Conservation (phyloP, 2,113 vertebrate genomes). For the Fulmarus glacialis region DNA sequence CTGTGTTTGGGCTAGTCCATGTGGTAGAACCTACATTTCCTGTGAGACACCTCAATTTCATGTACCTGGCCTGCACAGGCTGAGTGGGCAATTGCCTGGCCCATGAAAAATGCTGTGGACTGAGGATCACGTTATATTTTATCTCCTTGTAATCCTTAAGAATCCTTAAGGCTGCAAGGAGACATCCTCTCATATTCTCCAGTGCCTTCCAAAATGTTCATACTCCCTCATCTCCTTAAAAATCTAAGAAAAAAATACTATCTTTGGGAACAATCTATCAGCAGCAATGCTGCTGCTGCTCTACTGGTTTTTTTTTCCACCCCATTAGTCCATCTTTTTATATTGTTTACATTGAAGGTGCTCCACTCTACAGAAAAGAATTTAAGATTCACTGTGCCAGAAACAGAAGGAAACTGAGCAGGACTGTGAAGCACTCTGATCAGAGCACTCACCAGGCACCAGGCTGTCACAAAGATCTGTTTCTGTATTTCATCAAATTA, state of each 20-base stretch:
- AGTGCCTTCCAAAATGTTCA: background rate
- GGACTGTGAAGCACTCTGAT: background rate
- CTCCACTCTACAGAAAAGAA: background rate
- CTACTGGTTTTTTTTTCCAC: background rate
- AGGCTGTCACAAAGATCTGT: background rate
- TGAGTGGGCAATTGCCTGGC: background rate
- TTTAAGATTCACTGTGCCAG: background rate
- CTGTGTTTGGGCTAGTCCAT: background rate
- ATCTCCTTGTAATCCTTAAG: background rate
- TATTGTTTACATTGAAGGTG: background rate
- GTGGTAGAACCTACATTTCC: background rate
- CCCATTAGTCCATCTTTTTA: background rate
- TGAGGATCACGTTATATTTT: background rate
- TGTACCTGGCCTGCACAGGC: background rate
- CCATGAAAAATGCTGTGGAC: background rate
- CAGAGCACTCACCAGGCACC: background rate
- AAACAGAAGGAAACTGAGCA: background rate
- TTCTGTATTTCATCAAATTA: background rate
- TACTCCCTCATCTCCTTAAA: background rate
- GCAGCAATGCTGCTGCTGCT: background rate
- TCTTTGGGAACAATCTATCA: background rate
- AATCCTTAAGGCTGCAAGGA: background rate
- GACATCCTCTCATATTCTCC: background rate
- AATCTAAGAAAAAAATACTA: background rate
- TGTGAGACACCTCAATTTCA: background rate